Base-by-base conservation (phyloP, 1,140 invertebrate species). In the Latrodectus geometricus region DNA sequence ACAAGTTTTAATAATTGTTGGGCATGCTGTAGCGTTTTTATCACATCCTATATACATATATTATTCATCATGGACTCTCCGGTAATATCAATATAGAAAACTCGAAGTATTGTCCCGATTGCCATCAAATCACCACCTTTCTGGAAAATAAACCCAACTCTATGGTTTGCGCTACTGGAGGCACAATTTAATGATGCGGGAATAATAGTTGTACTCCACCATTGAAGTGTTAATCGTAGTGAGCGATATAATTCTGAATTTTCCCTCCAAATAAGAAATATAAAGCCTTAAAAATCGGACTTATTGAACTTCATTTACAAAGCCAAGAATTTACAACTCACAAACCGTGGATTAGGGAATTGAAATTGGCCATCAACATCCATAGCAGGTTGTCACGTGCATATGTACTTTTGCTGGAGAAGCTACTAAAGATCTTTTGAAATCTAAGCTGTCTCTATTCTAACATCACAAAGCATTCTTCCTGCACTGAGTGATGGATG, bases 81-180 rank as follows among this genome's bases (percentile, higher is more conserved):
- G n/a, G n/a, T n/a, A n/a, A n/a, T n/a, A n/a, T n/a, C n/a, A n/a
- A n/a, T n/a, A n/a, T n/a, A n/a, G n/a, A n/a, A n/a, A n/a, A n/a
- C 21, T 8, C 68, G 9, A 69, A 69, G n/a, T 23, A 69, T 69
- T 17, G 21, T 17, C 8, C 9, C 8, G 8, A 17, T 69, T 9
- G 17, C 68, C 17, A n/a, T 69, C 8, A 69, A 69, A 69, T 17
- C 68, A 11, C 89, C 90, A 14, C 48, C 88, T 0, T 90, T 91
- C 74, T 91, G 89, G 89, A 49, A 75, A 50, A 70, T 82, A 0
- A 70, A 89, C 1, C 83, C 88, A 5, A 84, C 82, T 12, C 66
- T 90, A 9, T 91, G 90, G 90, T 90, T 90, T 66, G 50, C 84
- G 0, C 90, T 90, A 68, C 35, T 90, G 4, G 90, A 91, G 54